phyloP scores from a whole-genome alignment of 2,797 vertebrate species.

The Macrochelys suwanniensis region DNA sequence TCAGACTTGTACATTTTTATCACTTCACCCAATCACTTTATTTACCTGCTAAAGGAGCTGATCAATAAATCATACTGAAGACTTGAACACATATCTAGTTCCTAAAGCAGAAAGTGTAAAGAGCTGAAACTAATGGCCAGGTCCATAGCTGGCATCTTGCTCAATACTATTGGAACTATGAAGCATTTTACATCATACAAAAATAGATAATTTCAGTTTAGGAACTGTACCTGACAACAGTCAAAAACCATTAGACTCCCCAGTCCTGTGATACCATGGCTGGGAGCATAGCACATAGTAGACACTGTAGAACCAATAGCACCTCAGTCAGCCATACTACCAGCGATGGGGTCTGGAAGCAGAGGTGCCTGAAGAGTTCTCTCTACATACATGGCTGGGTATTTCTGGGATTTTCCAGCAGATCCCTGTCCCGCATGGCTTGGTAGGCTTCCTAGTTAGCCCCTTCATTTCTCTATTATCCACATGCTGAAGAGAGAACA shows the following conservation, averaged over 20 bases:
- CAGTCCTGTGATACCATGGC: neutral
- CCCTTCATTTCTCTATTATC: neutral
- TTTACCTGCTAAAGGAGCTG: neutral
- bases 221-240: neutral
- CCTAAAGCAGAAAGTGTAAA: neutral
- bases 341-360: neutral
- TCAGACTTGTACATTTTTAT: neutral
- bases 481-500: neutral
- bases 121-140: neutral
- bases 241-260: neutral
- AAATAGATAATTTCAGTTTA: neutral
- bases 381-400: neutral
- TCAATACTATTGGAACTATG: neutral
- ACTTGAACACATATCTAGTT: neutral
- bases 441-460: neutral
- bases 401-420: neutral
- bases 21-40: neutral
- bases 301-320: neutral
- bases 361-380: rapidly evolving
- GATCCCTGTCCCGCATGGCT: neutral
- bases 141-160: neutral
- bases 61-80: neutral
- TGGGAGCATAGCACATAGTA: neutral
- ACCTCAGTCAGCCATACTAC: neutral
- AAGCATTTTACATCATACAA: neutral